Percentiles rank a stretch among this genome's conserved stretches.
Conservation (phyloP, 2,113 vertebrate genomes). For the Ptyas mucosa region DNA sequence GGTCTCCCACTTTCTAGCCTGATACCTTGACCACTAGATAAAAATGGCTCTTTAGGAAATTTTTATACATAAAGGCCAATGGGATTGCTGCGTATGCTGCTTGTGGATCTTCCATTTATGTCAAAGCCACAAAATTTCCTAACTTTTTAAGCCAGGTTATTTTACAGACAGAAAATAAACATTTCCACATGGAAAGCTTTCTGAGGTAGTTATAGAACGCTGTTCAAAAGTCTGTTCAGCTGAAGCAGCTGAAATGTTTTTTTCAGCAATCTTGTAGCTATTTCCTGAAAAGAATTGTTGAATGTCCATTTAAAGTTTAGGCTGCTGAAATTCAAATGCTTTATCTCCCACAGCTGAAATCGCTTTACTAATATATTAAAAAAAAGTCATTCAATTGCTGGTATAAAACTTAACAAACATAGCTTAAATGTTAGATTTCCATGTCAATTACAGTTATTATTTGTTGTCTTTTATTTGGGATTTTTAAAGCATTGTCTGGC, state of each 20-base stretch:
- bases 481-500: neutral
- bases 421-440: neutral
- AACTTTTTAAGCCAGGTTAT: neutral
- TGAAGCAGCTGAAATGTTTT: neutral
- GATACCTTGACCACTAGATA: neutral
- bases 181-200: neutral
- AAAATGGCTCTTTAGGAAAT: neutral
- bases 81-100: neutral
- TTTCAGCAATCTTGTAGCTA: neutral
- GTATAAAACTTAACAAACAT: neutral
- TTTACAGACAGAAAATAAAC: neutral
- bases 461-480: neutral
- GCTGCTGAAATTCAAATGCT: neutral
- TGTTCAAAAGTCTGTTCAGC: neutral
- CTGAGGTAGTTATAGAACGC: neutral
- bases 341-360: neutral
- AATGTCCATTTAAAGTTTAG: neutral
- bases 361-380: neutral
- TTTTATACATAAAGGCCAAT: neutral
- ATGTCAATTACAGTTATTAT: constrained; percentile 9
- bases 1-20: neutral
- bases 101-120: neutral
- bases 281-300: neutral
- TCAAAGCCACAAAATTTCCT: neutral
- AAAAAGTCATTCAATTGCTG: neutral